These are phyloP conservation scores for Frieseomelitta varia DNA, from an alignment of 1,140 invertebrate species.

Conservation along the genomic window DNA sequence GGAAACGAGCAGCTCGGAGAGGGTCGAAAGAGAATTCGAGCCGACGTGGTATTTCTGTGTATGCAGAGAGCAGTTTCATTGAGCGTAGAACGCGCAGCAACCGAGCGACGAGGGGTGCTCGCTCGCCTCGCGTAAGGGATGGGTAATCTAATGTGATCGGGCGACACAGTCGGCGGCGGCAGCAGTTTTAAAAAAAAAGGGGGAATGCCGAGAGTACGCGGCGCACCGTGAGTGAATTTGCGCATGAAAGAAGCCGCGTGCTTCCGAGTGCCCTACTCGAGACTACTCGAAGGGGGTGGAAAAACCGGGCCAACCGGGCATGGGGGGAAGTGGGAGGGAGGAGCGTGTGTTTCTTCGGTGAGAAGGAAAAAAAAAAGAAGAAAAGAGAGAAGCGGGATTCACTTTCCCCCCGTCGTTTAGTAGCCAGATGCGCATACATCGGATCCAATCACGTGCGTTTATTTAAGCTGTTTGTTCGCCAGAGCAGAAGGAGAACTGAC, in stretches of 20 bases:
- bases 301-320: conserved; percentile 17
- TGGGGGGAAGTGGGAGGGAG: too few species aligned
- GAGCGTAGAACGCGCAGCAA: background rate
- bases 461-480: conserved; percentile 68
- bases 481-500: conserved; percentile 27
- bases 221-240: conserved; percentile 59
- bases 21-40: conserved; percentile 6
- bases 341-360: conserved; percentile 10
- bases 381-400: background rate
- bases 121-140: conserved; percentile 4
- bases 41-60: background rate
- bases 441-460: conserved; percentile 70
- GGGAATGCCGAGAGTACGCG: conserved; percentile 51
- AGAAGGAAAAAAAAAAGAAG: conserved; percentile 2
- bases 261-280: conserved; percentile 54
- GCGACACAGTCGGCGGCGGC: conserved; percentile 41
- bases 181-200: conserved; percentile 35
- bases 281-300: conserved; percentile 30
- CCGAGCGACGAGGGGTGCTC: conserved; percentile 12
- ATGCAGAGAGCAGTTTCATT: conserved; percentile 9
- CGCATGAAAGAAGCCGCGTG: conserved; percentile 47
- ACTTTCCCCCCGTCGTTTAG: conserved; percentile 53
- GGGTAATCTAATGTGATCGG: conserved; percentile 63
- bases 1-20: background rate
- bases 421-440: conserved; percentile 74